phyloP scores from a whole-genome alignment of 2,113 vertebrate species.

The Strix aluco region DNA sequence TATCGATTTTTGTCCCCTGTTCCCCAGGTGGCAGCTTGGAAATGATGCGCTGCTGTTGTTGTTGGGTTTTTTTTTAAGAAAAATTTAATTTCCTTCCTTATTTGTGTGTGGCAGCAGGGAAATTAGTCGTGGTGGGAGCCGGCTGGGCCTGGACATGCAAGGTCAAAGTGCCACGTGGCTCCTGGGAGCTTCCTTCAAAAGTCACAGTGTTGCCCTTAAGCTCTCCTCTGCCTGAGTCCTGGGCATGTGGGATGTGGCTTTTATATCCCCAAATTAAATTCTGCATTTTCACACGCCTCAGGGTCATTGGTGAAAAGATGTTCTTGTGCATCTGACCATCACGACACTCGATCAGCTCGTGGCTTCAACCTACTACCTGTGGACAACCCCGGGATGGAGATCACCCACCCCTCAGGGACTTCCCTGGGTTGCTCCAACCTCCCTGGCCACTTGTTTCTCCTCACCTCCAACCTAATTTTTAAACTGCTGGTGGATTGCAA shows the following conservation, averaged over 20 bases:
- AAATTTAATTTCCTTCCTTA: slow-evolving; percentile 33
- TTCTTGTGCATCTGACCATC: background rate
- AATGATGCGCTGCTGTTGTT: background rate
- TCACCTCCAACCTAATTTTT: background rate
- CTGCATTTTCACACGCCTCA: background rate
- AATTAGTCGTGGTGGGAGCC: background rate
- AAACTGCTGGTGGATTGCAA: background rate
- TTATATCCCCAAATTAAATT: background rate
- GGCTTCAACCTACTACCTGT: accelerated
- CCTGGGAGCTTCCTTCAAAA: background rate
- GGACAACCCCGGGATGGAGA: background rate
- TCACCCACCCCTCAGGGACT: background rate
- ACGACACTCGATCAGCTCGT: accelerated
- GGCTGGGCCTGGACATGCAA: background rate
- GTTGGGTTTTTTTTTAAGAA: background rate
- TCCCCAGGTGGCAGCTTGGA: slow-evolving; percentile 8
- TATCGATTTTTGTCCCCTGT: background rate
- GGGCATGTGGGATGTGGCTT: background rate
- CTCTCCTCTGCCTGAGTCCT: background rate
- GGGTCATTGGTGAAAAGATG: accelerated
- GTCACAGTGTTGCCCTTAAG: background rate
- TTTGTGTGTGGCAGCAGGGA: background rate
- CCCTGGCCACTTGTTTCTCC: background rate
- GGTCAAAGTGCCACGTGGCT: accelerated
- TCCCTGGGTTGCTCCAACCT: background rate